Evolutionary conservation across 2,797 vertebrate species (phyloP), one percentile per base, ranked within the genome.

Genomic region (Oryzias sinensis): DNA sequence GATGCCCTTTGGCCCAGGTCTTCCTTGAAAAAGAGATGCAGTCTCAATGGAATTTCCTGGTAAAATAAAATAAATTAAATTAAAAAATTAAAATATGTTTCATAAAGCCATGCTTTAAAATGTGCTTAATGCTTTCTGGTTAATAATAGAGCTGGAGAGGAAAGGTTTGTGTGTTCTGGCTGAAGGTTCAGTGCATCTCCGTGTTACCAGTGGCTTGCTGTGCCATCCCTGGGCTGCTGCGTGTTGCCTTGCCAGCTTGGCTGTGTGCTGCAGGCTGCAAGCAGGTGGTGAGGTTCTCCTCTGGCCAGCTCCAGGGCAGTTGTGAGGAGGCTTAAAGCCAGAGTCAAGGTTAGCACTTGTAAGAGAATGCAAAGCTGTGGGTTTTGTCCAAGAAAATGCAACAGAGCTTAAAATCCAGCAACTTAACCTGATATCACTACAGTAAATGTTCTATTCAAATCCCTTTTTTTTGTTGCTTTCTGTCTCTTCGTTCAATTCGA

Each of bases 181-280:
- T 53, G 41, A 43, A 76, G 80, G 67, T 79, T 72, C 48, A 44
- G 64, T 74, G 77, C 51, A 53, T 68, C 65, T 74, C 68, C 46
- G 58, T 86, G 86, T 83, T 82, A 86, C 87, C 85, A 74, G 56
- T 29, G 72, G 48, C 87, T 61, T 27, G 65, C 88, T 85, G 87
- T 59, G 80, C 62, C 79, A 64, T 84, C 70, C 86, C 56, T 77
- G 87, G 86, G 87, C 88, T 87, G 82, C 58, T 18, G 63, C 76
- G 74, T 63, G 64, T 55, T 76, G 77, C 74, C 17, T 53, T 89
- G 87, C 80, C 78, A 86, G 77, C 29, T 80, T 74, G 83, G 71
- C 76, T 77, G 85, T 74, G 75, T 84, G 76, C 79, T 61, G 65
- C 14, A 4, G 62, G 79, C 63, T 59, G 51, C 59, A 22, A 60